Conservation (phyloP, 2,888 invertebrate species). For the Cryptocephalus primarius region DNA sequence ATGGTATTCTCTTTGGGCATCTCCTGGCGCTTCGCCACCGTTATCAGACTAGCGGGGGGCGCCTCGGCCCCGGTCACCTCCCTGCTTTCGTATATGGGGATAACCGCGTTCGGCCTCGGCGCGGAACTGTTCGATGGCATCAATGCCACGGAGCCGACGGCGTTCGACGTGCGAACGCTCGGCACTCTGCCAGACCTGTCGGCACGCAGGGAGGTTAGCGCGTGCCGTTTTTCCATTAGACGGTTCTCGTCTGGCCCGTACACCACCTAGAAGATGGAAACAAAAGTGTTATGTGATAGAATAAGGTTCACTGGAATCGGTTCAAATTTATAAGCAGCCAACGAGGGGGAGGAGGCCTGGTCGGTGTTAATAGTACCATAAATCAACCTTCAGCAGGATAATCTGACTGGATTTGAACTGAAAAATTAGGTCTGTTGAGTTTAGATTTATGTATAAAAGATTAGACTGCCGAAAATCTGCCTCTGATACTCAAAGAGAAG, state of each 20-base stretch:
- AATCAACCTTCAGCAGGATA: too few relatives aligned
- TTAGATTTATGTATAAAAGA: too few relatives aligned
- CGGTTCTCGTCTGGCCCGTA: slow-evolving; percentile 44
- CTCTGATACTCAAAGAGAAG: too few relatives aligned
- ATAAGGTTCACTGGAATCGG: too few relatives aligned
- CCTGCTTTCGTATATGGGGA: slow-evolving; percentile 25
- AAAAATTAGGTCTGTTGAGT: too few relatives aligned
- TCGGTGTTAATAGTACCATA: too few relatives aligned
- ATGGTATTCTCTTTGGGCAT: slow-evolving; percentile 57
- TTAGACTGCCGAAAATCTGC: too few relatives aligned
- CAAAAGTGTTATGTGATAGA: not conserved
- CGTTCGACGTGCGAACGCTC: slow-evolving; percentile 30
- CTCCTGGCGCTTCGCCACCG: slow-evolving; percentile 43
- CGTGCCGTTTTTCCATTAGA: slow-evolving; percentile 61
- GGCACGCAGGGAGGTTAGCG: slow-evolving; percentile 62
- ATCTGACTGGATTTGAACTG: too few relatives aligned
- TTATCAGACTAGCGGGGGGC: slow-evolving; percentile 42
- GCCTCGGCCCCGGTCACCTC: slow-evolving; percentile 29
- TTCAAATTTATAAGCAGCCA: too few relatives aligned
- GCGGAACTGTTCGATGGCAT: slow-evolving; percentile 10
- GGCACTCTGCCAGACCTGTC: slow-evolving; percentile 50
- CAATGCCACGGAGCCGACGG: slow-evolving; percentile 16
- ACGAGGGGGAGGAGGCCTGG: too few relatives aligned
- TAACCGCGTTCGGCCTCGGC: slow-evolving; percentile 29
- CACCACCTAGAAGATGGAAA: slow-evolving; percentile 43